Base-by-base conservation (phyloP, 1,140 invertebrate genomes). In the Physella acuta region DNA sequence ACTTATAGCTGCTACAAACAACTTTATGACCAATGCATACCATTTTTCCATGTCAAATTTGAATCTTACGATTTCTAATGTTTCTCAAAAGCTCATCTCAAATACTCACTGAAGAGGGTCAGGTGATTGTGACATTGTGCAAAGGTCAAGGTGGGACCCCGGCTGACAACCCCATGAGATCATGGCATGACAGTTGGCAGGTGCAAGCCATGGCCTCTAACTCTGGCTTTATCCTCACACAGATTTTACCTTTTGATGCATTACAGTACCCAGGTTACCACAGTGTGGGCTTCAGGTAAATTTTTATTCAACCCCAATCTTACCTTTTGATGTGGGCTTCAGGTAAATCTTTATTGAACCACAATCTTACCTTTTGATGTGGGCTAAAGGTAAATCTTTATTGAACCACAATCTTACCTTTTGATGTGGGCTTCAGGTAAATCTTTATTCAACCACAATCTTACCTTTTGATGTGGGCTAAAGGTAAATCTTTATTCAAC, bases 181-280 rank as follows among this genome's bases (percentile, higher is more conserved):
- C 80, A 20, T 89, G 87, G 86, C 85, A 87, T 72, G 88, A 90
- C 83, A 87, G 88, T n/a, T 90, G 89, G 89, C 87, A 90, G 82
- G 79, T 89, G 36, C 85, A 86, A 73, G 87, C 88, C 78, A 88
- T 89, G 88, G 88, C 88, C 70, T 86, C 85, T n/a, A 80, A 84
- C 75, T 83, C 86, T 66, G 80, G 86, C 73, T 84, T 90, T 58
- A 69, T 89, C 70, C 75, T 90, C 30, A 81, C 58, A 2, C 71
- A 77, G 49, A 77, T 88, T 34, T 71, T 85, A 71, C 79, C 82
- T 3, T 90, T 89, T 80, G 56, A 79, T 49, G 68, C 73, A 52
- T 73, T 72, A 3, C 67, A 76, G 24, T 88, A 86, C 74, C 72
- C 73, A 36, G 74, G 81, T 53, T 84, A 84, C 65, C 68, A 75